Evolutionary conservation across 1,140 invertebrate genomes (phyloP).

Genomic region (Heliothis subflexa): DNA sequence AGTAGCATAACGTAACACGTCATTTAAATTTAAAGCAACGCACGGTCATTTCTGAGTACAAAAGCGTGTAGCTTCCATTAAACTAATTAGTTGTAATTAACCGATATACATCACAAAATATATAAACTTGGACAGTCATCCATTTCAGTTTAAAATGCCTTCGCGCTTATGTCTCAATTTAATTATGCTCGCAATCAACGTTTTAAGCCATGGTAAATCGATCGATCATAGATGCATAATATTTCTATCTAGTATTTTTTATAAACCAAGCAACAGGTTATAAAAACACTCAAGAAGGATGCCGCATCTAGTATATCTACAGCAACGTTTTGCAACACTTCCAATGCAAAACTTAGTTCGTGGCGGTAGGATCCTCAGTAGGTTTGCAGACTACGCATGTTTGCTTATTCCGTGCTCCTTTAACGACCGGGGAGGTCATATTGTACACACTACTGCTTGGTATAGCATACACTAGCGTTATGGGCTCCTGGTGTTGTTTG

Average conservation of each 20-base stretch:
- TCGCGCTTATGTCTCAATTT: too few species aligned
- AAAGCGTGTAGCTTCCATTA: constrained; percentile 13
- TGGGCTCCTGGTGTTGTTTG: constrained; percentile 11
- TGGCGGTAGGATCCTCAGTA: constrained; percentile 32
- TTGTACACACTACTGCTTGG: constrained; percentile 29
- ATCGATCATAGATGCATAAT: too few species aligned
- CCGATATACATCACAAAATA: background rate
- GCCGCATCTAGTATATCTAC: background rate
- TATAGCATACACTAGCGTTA: constrained; percentile 5
- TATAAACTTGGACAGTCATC: background rate
- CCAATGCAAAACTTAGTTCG: constrained; percentile 57
- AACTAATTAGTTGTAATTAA: constrained; percentile 21
- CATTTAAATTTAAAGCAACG: constrained; percentile 12
- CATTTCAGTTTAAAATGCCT: background rate
- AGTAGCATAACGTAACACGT: background rate
- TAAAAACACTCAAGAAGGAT: too few species aligned
- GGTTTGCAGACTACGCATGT: constrained; percentile 47
- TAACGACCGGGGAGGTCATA: constrained; percentile 30
- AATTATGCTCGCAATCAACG: too few species aligned
- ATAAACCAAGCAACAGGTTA: too few species aligned
- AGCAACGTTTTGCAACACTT: constrained; percentile 24
- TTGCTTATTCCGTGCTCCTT: constrained; percentile 42
- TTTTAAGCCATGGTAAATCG: too few species aligned
- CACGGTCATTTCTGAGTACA: constrained; percentile 3
- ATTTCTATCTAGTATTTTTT: too few species aligned